A percentile compares a stretch with the other conserved stretches of the same genome.
These are phyloP conservation scores for Drosophila paramelanica DNA, from an alignment of 2,888 invertebrate genomes.

Conservation along the genomic window DNA sequence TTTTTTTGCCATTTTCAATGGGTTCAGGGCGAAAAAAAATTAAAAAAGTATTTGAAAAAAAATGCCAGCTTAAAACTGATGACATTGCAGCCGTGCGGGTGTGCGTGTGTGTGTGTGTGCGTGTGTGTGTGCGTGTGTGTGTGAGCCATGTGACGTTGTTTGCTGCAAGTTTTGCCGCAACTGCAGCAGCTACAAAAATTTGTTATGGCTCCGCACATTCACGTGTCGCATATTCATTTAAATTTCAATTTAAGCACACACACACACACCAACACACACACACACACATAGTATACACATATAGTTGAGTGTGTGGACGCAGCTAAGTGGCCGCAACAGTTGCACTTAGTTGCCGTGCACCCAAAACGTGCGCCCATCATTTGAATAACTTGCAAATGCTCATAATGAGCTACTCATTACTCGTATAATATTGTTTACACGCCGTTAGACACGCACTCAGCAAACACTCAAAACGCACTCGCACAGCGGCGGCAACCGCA, in stretches of 20 bases:
- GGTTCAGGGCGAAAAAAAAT: neutral
- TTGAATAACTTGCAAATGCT: slow-evolving; percentile 50
- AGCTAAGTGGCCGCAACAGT: slow-evolving; percentile 49
- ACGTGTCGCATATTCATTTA: slow-evolving; percentile 62
- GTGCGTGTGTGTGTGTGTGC: slow-evolving; percentile 5
- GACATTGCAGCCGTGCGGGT: slow-evolving; percentile 21
- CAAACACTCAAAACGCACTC: slow-evolving; percentile 25
- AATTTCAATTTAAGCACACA: slow-evolving; percentile 62
- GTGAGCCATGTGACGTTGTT: slow-evolving; percentile 24
- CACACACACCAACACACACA: neutral
- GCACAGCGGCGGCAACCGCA: slow-evolving; percentile 1
- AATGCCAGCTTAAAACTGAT: slow-evolving; percentile 39
- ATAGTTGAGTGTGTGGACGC: slow-evolving; percentile 1
- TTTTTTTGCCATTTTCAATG: too few species aligned
- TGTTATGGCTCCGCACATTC: slow-evolving; percentile 41
- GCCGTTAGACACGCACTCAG: slow-evolving; percentile 33
- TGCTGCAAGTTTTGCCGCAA: slow-evolving; percentile 51
- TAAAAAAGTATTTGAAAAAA: slow-evolving; percentile 5
- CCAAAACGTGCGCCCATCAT: slow-evolving; percentile 52
- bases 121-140: slow-evolving; percentile 4
- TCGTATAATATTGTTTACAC: slow-evolving; percentile 29
- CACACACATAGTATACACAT: too few species aligned
- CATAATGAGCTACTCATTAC: slow-evolving; percentile 35
- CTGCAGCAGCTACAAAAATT: slow-evolving; percentile 45
- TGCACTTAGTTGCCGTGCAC: slow-evolving; percentile 31